A percentile compares a stretch with the other conserved stretches of the same genome.
phyloP scores from a whole-genome alignment of 2,113 vertebrate species.

The Zosterops hypoxanthus region DNA sequence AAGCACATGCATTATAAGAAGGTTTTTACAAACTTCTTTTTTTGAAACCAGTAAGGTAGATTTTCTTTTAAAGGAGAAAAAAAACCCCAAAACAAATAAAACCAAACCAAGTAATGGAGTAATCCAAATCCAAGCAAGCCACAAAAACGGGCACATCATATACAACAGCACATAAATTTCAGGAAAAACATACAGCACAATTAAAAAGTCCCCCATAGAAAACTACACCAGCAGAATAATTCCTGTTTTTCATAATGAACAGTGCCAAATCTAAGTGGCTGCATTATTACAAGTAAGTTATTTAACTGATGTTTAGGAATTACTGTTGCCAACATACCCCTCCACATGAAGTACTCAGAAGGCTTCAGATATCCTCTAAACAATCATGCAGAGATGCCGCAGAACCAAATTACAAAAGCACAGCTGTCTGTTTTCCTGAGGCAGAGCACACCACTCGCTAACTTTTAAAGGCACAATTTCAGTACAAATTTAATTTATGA shows the following conservation, averaged over 20 bases:
- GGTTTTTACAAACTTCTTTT: background rate
- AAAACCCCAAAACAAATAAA: background rate
- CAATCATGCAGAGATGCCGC: background rate
- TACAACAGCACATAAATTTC: background rate
- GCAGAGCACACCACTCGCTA: rapidly evolving
- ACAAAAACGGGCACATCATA: background rate
- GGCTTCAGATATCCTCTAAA: background rate
- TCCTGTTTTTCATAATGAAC: background rate
- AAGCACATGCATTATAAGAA: background rate
- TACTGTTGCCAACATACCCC: background rate
- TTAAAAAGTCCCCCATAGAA: background rate
- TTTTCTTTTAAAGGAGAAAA: background rate
- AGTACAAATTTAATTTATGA: background rate
- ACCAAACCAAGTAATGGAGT: background rate
- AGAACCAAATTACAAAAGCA: background rate
- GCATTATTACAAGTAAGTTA: background rate
- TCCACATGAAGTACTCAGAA: background rate
- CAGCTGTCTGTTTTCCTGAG: background rate
- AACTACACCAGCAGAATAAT: background rate
- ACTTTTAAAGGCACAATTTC: background rate
- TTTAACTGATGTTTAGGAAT: background rate
- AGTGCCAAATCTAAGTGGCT: background rate
- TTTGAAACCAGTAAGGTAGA: background rate
- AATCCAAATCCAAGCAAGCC: background rate
- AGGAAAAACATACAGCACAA: background rate